Conservation (phyloP, 2,797 vertebrate species). For the Lepilemur septentrionalis region DNA sequence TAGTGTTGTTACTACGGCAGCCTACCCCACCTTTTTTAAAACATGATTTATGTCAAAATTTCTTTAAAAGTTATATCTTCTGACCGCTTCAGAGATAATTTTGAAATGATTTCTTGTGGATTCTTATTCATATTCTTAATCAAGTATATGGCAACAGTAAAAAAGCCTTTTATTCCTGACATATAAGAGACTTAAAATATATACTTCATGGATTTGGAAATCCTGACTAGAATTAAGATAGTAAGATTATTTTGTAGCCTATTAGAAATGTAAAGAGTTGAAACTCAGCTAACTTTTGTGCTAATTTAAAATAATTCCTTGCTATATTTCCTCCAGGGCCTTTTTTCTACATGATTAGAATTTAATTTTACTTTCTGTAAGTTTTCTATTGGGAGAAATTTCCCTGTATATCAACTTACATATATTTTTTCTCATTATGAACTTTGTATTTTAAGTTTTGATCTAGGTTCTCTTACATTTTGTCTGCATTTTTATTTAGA, state of each 20-base stretch:
- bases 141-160: neutral
- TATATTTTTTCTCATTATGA: neutral
- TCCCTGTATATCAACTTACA: neutral
- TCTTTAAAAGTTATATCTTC: neutral
- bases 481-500: constrained; percentile 83
- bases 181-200: neutral
- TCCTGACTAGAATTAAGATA: neutral
- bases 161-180: neutral
- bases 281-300: neutral
- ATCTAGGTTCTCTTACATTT: neutral
- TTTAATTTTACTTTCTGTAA: neutral
- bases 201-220: neutral
- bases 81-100: neutral
- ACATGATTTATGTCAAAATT: neutral
- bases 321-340: neutral
- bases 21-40: neutral
- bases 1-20: neutral
- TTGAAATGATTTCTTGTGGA: neutral
- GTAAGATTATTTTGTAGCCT: neutral
- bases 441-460: neutral
- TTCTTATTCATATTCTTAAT: constrained; percentile 5
- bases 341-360: constrained; percentile 16
- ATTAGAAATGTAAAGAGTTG: neutral
- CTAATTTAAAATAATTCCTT: neutral
- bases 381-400: neutral